A percentile compares a stretch with the other conserved stretches of the same genome.
Conservation (phyloP, 2,797 vertebrate genomes). For the Lophura swinhoii region DNA sequence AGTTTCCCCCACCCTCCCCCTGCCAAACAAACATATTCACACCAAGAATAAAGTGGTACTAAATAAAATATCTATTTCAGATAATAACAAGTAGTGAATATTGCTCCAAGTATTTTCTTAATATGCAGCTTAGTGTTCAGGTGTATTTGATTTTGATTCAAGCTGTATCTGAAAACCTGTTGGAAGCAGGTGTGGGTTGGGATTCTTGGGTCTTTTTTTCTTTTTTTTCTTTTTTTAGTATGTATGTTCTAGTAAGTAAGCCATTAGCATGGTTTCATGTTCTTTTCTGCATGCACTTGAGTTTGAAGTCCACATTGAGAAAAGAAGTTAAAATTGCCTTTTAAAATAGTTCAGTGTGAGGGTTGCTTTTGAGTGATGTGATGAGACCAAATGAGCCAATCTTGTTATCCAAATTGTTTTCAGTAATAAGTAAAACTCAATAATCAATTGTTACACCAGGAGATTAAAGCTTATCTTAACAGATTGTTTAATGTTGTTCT, state of each 20-base stretch:
- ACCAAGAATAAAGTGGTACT: neutral
- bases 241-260: neutral
- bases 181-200: neutral
- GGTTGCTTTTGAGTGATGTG: neutral
- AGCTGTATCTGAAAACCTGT: neutral
- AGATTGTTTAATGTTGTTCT: neutral
- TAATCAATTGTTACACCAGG: neutral
- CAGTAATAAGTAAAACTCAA: slow-evolving; percentile 13
- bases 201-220: neutral
- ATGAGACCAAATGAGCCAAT: neutral
- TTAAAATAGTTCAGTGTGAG: neutral
- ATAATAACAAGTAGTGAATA: neutral
- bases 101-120: neutral
- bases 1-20: neutral
- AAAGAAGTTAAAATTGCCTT: neutral
- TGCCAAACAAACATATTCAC: neutral
- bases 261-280: neutral
- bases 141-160: neutral
- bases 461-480: slow-evolving; percentile 1
- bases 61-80: slow-evolving; percentile 18
- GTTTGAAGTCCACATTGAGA: neutral
- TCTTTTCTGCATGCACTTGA: neutral
- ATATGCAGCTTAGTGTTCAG: neutral
- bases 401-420: slow-evolving; percentile 28
- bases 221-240: neutral